phyloP scores from a whole-genome alignment of 2,888 invertebrate species.

The Heliothis peltigera region DNA sequence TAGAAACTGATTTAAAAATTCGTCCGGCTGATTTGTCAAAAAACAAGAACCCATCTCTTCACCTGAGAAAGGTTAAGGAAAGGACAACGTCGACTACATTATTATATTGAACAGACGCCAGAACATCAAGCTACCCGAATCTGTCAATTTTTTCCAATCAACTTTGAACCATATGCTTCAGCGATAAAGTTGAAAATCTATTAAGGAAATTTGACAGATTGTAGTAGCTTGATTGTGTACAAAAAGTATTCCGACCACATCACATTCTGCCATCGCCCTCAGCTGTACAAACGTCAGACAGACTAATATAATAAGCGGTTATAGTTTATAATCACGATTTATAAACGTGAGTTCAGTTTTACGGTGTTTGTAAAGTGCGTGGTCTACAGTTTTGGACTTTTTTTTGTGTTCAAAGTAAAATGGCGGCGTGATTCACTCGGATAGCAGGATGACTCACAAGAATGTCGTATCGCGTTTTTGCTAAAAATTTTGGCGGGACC shows the following conservation, averaged over 20 bases:
- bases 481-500: not conserved
- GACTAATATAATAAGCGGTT: constrained; percentile 47
- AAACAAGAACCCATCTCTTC: not conserved
- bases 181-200: too few relatives aligned
- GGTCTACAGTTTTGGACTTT: constrained; percentile 36
- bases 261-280: constrained; percentile 15
- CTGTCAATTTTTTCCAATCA: too few relatives aligned
- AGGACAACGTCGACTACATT: not conserved
- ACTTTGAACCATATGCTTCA: too few relatives aligned
- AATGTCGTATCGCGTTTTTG: not conserved
- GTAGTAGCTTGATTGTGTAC: too few relatives aligned
- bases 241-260: constrained; percentile 1
- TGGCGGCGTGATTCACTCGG: constrained; percentile 36
- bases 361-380: constrained; percentile 27
- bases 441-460: not conserved
- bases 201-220: too few relatives aligned
- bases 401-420: constrained; percentile 48
- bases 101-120: too few relatives aligned
- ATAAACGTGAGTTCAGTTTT: constrained; percentile 44
- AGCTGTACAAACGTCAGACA: constrained; percentile 20
- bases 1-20: not conserved
- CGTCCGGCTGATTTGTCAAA: not conserved
- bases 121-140: too few relatives aligned
- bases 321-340: constrained; percentile 48
- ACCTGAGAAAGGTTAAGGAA: not conserved